Evolutionary conservation across 2,888 invertebrate species (phyloP).

Genomic region (Yponomeuta sedellus): DNA sequence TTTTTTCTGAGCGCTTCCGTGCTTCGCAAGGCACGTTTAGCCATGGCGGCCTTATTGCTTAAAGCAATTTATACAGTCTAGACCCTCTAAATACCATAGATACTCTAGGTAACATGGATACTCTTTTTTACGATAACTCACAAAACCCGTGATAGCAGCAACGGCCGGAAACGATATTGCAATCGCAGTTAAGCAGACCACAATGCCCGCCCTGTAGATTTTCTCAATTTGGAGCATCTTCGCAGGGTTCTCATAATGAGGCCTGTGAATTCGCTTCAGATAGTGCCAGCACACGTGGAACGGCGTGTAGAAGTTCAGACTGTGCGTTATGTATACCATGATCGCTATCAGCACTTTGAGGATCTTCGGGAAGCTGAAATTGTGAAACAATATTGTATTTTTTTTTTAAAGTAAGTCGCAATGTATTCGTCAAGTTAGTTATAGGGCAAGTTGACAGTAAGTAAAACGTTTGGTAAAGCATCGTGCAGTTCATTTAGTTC

Average conservation of each 20-base stretch:
- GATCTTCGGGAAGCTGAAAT: not conserved
- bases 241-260: not conserved
- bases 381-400: too few relatives aligned
- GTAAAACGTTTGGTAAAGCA: too few relatives aligned
- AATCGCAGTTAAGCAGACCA: conserved; percentile 28
- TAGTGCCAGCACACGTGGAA: not conserved
- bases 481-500: too few relatives aligned
- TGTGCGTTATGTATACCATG: not conserved
- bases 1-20: too few relatives aligned
- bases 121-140: conserved; percentile 35
- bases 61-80: too few relatives aligned
- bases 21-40: too few relatives aligned
- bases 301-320: not conserved
- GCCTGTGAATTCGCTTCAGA: not conserved
- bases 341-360: not conserved
- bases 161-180: conserved; percentile 52
- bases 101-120: too few relatives aligned
- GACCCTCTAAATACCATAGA: too few relatives aligned
- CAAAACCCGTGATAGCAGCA: conserved; percentile 54
- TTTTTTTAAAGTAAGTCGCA: too few relatives aligned
- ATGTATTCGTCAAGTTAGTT: too few relatives aligned
- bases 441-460: too few relatives aligned
- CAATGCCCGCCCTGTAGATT: conserved; percentile 41
- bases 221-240: conserved; percentile 29
- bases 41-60: too few relatives aligned